Conservation (phyloP, 2,113 vertebrate species). For the Girardinichthys multiradiatus region DNA sequence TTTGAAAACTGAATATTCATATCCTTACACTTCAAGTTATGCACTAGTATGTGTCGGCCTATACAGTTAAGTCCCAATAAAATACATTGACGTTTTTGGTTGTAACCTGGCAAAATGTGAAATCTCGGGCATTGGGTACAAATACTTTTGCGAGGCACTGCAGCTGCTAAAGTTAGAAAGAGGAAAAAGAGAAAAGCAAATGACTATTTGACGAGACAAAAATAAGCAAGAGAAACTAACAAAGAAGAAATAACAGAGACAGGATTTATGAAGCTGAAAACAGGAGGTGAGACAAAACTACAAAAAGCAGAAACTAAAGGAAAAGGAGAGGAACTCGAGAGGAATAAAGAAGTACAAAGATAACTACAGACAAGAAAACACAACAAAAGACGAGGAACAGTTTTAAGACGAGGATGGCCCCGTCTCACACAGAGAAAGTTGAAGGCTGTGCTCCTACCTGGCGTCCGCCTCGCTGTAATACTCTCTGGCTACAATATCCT, state of each 20-base stretch:
- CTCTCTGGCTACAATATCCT: conserved; percentile 84
- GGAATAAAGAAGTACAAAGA: conserved; percentile 10
- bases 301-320: neutral
- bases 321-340: neutral
- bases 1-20: neutral
- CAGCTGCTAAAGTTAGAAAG: neutral
- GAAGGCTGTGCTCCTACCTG: conserved; percentile 68
- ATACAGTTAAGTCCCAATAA: neutral
- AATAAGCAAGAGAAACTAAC: neutral
- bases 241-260: neutral
- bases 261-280: conserved; percentile 7
- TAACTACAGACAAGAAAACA: conserved; percentile 10
- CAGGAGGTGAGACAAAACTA: neutral
- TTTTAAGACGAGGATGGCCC: conserved; percentile 23
- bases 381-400: conserved; percentile 26
- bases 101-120: neutral
- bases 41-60: neutral
- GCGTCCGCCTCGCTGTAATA: conserved; percentile 83
- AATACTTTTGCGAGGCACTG: neutral
- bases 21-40: neutral
- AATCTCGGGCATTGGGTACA: neutral
- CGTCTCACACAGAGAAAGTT: neutral
- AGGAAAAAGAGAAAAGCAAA: conserved; percentile 9
- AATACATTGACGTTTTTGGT: neutral
- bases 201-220: neutral